Evolutionary conservation across 2,113 vertebrate genomes (phyloP).

Genomic region (Pan paniscus): DNA sequence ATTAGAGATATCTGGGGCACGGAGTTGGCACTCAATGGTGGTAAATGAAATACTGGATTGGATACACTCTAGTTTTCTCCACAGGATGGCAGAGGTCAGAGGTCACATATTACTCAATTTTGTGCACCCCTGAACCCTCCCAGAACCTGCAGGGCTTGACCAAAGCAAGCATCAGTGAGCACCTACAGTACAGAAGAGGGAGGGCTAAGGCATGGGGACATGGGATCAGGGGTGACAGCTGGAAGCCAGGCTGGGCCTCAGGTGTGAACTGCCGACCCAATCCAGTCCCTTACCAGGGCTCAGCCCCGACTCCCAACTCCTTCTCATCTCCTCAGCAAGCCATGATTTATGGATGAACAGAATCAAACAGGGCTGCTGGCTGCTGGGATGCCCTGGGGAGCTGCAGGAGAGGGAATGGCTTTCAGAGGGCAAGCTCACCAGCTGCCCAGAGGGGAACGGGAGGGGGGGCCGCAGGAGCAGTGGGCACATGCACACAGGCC

Average conservation of each 20-base stretch:
- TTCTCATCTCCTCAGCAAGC: constrained; percentile 67
- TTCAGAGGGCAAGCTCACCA: constrained; percentile 55
- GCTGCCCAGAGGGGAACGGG: not conserved
- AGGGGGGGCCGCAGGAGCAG: not conserved
- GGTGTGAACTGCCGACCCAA: not conserved
- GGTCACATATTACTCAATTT: not conserved
- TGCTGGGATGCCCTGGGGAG: constrained; percentile 60
- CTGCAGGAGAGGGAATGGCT: constrained; percentile 23
- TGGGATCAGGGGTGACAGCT: not conserved
- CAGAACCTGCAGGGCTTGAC: not conserved
- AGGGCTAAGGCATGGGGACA: not conserved
- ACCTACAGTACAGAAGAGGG: not conserved
- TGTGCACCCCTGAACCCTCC: not conserved
- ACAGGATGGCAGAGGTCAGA: not conserved
- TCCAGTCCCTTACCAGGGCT: not conserved
- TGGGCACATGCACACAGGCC: not conserved
- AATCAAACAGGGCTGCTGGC: constrained; percentile 68
- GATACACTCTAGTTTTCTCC: not conserved
- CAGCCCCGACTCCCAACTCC: not conserved
- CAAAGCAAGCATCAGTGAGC: not conserved
- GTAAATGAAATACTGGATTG: not conserved
- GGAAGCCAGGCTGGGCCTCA: constrained; percentile 30
- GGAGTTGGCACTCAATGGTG: not conserved
- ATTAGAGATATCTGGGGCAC: not conserved
- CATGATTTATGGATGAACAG: constrained; percentile 76